These are phyloP conservation scores for Brachionus asplanchnoidis DNA, from an alignment of 1,140 invertebrate genomes.

Conservation along the genomic window DNA sequence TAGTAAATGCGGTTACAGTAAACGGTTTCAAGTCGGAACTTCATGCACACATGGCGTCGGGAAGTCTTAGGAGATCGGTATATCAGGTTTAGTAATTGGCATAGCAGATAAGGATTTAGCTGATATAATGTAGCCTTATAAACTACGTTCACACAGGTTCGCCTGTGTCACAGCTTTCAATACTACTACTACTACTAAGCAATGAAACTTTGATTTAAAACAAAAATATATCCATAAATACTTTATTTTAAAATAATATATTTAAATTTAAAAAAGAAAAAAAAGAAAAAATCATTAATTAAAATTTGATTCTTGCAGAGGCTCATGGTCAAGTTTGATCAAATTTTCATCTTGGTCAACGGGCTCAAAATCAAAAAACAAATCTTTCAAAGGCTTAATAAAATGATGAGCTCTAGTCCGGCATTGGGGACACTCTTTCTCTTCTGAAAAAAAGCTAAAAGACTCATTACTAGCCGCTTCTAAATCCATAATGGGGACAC, in stretches of 20 bases:
- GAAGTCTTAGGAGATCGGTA: no score
- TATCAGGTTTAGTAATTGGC: no score
- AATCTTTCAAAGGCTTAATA: constrained; percentile 11
- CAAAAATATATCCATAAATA: background rate
- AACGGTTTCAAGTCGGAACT: no score
- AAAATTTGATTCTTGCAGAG: background rate
- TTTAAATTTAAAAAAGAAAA: background rate
- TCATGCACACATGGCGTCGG: no score
- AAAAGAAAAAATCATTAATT: background rate
- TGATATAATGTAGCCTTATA: no score
- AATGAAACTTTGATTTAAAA: background rate
- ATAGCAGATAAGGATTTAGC: no score
- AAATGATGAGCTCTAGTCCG: background rate
- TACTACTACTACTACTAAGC: no score
- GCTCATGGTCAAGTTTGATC: background rate
- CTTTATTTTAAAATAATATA: background rate
- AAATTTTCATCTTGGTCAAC: background rate
- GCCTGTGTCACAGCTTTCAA: no score
- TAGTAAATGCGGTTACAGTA: no score
- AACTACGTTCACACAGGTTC: no score
- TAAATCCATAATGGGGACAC: background rate
- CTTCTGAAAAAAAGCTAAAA: constrained; percentile 36
- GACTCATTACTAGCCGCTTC: background rate
- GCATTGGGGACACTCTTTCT: constrained; percentile 29
- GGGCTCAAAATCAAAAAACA: background rate